phyloP scores from a whole-genome alignment of 2,888 invertebrate species.

The Agrilus mali region DNA sequence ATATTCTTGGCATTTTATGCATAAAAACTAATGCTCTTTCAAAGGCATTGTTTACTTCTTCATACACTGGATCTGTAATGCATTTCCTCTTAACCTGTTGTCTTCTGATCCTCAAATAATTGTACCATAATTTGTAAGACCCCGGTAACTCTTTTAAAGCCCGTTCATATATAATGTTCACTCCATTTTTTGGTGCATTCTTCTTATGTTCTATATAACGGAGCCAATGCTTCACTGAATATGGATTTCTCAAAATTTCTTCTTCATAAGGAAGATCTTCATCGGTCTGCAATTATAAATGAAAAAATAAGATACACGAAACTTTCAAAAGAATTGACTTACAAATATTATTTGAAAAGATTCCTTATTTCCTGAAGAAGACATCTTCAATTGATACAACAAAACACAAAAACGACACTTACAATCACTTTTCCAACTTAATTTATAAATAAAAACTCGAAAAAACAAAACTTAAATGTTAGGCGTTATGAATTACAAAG shows the following conservation, averaged over 20 bases:
- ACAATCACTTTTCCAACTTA: too few relatives aligned
- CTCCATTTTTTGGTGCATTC: slow-evolving; percentile 62
- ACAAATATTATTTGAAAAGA: too few relatives aligned
- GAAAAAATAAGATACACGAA: slow-evolving; percentile 3
- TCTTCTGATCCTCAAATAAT: slow-evolving; percentile 78
- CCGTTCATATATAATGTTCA: slow-evolving; percentile 90
- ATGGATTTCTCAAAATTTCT: slow-evolving; percentile 94
- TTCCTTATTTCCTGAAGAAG: not conserved
- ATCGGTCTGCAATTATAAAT: slow-evolving; percentile 51
- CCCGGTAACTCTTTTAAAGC: slow-evolving; percentile 94
- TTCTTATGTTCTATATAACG: slow-evolving; percentile 96
- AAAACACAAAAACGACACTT: not conserved
- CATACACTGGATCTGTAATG: slow-evolving; percentile 76
- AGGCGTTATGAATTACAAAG: too few relatives aligned
- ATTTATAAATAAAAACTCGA: too few relatives aligned
- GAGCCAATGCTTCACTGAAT: slow-evolving; percentile 96
- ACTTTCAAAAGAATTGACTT: not conserved
- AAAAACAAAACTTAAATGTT: too few relatives aligned
- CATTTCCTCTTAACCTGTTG: slow-evolving; percentile 72
- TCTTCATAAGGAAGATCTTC: slow-evolving; percentile 98
- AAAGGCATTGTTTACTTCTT: slow-evolving; percentile 92
- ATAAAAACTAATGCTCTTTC: slow-evolving; percentile 95
- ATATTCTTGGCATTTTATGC: slow-evolving; percentile 99
- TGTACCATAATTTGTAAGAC: slow-evolving; percentile 92
- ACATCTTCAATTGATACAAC: not conserved